phyloP scores from a whole-genome alignment of 1,140 invertebrate species.

The Muscidifurax raptorellus region DNA sequence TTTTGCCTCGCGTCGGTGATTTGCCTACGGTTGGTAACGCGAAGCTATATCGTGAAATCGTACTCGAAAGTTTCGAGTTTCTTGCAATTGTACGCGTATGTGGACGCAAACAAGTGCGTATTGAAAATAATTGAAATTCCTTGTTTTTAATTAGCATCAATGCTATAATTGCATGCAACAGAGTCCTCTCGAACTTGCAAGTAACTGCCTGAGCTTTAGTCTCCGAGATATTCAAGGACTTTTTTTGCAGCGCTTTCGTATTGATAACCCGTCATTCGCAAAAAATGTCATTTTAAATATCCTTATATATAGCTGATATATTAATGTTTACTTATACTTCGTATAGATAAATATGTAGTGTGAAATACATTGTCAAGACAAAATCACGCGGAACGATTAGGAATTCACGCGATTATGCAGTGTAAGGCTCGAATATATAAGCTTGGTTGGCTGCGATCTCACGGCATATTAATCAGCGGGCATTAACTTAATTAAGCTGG shows the following conservation, averaged over 20 bases:
- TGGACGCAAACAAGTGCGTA: not conserved
- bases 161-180: too few species aligned
- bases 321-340: too few species aligned
- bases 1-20: conserved; percentile 29
- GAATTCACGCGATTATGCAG: not conserved
- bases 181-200: too few species aligned
- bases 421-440: not conserved
- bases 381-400: not conserved
- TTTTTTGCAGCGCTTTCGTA: too few species aligned
- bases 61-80: conserved; percentile 11
- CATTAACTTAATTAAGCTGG: conserved; percentile 57
- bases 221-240: too few species aligned
- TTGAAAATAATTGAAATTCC: not conserved
- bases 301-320: too few species aligned
- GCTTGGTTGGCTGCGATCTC: conserved; percentile 39
- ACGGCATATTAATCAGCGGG: conserved; percentile 55
- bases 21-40: conserved; percentile 34
- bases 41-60: not conserved
- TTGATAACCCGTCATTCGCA: too few species aligned
- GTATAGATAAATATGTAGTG: too few species aligned
- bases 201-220: too few species aligned
- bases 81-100: conserved; percentile 20
- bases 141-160: not conserved
- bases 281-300: too few species aligned
- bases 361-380: not conserved